Conservation (phyloP, 1,140 invertebrate genomes). For the Lucilia sericata region DNA sequence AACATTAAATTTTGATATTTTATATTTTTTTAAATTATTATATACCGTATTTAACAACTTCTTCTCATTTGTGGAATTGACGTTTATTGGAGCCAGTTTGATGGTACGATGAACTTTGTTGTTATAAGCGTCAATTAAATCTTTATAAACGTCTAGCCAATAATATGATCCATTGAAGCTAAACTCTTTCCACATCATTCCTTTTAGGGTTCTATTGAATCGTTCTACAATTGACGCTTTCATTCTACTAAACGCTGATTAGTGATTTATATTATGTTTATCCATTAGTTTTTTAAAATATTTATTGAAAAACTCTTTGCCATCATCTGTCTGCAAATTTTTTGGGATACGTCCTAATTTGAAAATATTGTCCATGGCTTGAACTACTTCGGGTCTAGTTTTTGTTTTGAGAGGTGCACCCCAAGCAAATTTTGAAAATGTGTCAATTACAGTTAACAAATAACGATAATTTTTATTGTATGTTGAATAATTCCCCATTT, state of each 20-base stretch:
- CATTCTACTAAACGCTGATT: constrained; percentile 65
- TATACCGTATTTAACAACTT: constrained; percentile 51
- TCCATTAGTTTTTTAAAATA: constrained; percentile 58
- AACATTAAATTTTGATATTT: constrained; percentile 50
- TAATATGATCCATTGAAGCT: constrained; percentile 56
- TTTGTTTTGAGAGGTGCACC: constrained; percentile 69
- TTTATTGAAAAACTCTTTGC: constrained; percentile 61
- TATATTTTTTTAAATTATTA: constrained; percentile 54
- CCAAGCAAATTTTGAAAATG: constrained; percentile 69
- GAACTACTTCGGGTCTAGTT: constrained; percentile 52
- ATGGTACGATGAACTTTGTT: constrained; percentile 67
- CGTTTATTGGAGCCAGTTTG: constrained; percentile 62
- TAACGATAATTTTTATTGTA: constrained; percentile 67
- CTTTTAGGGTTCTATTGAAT: constrained; percentile 69
- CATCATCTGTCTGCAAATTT: constrained; percentile 61
- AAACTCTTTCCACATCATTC: constrained; percentile 68
- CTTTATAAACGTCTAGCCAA: constrained; percentile 64
- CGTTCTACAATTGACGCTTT: constrained; percentile 67
- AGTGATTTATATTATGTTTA: constrained; percentile 66
- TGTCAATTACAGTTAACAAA: constrained; percentile 69
- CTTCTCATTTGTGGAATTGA: constrained; percentile 54
- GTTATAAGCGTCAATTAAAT: constrained; percentile 68
- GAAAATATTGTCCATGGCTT: constrained; percentile 38
- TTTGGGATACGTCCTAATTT: constrained; percentile 55
- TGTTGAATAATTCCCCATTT: constrained; percentile 60